A percentile compares a stretch with the other conserved stretches of the same genome.
These are phyloP conservation scores for Benitochromis conjunctus DNA, from an alignment of 2,113 vertebrate genomes.

Conservation along the genomic window DNA sequence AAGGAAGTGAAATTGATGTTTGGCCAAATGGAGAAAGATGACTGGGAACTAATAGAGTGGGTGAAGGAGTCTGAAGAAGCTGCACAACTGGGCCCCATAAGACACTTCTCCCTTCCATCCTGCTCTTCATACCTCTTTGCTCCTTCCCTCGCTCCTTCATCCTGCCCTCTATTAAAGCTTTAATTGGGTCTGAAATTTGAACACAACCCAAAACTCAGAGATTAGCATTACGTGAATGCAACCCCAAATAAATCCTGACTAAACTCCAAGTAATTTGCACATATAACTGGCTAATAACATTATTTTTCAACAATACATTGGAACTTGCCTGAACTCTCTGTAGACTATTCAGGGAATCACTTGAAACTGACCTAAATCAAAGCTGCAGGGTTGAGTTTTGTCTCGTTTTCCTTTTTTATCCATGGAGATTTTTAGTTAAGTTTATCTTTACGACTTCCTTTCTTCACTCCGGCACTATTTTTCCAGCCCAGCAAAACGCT, in stretches of 20 bases:
- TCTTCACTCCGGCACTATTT: not conserved
- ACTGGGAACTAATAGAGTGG: slow-evolving; percentile 31
- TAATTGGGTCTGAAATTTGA: slow-evolving; percentile 45
- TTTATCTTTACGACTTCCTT: not conserved
- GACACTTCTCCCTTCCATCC: slow-evolving; percentile 5
- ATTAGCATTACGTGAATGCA: slow-evolving; percentile 29
- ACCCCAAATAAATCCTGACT: slow-evolving; percentile 26
- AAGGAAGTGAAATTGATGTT: slow-evolving; percentile 47
- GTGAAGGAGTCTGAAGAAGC: slow-evolving; percentile 15
- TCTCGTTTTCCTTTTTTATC: not conserved
- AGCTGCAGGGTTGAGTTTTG: not conserved
- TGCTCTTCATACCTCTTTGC: slow-evolving; percentile 13
- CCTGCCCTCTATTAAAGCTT: slow-evolving; percentile 40
- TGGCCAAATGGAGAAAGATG: slow-evolving; percentile 57
- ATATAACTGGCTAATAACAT: slow-evolving; percentile 24
- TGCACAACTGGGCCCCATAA: slow-evolving; percentile 16
- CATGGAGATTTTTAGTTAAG: not conserved
- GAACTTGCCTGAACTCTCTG: not conserved
- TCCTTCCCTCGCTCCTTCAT: not conserved
- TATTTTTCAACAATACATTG: slow-evolving; percentile 7
- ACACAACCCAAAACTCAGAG: slow-evolving; percentile 18
- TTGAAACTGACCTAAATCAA: not conserved
- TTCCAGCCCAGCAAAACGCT: not conserved
- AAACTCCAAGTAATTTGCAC: slow-evolving; percentile 33
- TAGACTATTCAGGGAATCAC: not conserved